Percentiles rank a stretch among this genome's conserved stretches.
These are phyloP conservation scores for Seriola quinqueradiata DNA, from an alignment of 2,113 vertebrate genomes.

Conservation along the genomic window DNA sequence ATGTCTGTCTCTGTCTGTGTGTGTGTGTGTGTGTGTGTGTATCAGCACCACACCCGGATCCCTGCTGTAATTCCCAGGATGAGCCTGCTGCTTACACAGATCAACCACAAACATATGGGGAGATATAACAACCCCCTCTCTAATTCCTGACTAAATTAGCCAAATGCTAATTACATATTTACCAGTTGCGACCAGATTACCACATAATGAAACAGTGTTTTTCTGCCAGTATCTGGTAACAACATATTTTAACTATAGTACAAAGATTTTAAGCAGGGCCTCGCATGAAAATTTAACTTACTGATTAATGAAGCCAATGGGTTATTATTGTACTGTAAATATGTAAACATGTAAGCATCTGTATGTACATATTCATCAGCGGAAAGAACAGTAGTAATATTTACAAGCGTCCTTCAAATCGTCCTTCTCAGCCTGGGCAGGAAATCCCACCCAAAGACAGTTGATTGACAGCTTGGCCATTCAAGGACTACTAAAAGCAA, in stretches of 20 bases:
- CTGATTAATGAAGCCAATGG: too few relatives aligned
- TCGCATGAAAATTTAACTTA: too few relatives aligned
- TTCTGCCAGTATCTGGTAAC: background rate
- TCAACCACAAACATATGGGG: slow-evolving; percentile 7
- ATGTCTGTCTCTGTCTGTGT: background rate
- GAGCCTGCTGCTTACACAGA: slow-evolving; percentile 18
- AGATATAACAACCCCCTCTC: slow-evolving; percentile 1
- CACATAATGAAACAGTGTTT: background rate
- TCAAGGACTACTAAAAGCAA: too few relatives aligned
- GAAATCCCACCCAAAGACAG: too few relatives aligned
- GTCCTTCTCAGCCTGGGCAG: too few relatives aligned
- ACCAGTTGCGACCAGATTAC: background rate
- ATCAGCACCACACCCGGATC: slow-evolving; percentile 50
- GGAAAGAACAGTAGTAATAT: too few relatives aligned
- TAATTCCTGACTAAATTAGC: slow-evolving; percentile 20
- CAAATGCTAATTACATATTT: slow-evolving; percentile 19
- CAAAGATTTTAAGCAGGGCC: background rate
- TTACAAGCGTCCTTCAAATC: too few relatives aligned
- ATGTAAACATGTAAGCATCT: too few relatives aligned
- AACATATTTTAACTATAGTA: background rate
- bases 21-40: background rate
- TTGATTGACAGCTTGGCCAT: too few relatives aligned
- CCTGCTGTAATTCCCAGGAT: slow-evolving; percentile 40
- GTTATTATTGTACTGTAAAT: too few relatives aligned
- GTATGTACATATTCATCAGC: too few relatives aligned